These are phyloP conservation scores for Xiphophorus hellerii DNA, from an alignment of 2,113 vertebrate species.

Conservation along the genomic window DNA sequence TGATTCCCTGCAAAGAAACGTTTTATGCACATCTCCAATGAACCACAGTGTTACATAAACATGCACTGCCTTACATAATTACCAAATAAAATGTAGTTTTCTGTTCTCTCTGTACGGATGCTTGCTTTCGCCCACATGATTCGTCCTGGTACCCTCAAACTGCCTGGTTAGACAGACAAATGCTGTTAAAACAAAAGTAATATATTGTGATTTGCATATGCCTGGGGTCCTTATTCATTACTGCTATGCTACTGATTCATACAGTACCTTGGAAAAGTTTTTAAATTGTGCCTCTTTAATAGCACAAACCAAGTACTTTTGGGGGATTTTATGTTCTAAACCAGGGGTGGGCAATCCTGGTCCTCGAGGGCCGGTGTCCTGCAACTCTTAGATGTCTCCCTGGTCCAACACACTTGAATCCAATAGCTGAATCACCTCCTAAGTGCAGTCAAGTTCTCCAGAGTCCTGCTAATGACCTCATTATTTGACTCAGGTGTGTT, in stretches of 20 bases:
- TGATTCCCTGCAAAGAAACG: background rate
- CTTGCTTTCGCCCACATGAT: conserved; percentile 39
- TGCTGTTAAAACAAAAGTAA: background rate
- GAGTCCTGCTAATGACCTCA: too few relatives aligned
- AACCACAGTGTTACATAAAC: conserved; percentile 29
- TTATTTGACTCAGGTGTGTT: too few relatives aligned
- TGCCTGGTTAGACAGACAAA: conserved; percentile 1
- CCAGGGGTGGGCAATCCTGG: too few relatives aligned
- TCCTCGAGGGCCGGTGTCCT: too few relatives aligned
- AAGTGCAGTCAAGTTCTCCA: too few relatives aligned
- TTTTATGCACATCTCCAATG: background rate
- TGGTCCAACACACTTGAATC: too few relatives aligned
- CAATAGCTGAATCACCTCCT: too few relatives aligned
- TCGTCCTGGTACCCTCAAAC: conserved; percentile 4
- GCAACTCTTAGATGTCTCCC: too few relatives aligned
- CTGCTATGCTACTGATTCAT: background rate
- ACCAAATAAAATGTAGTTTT: conserved; percentile 40
- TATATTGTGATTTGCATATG: background rate
- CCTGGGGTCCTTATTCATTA: background rate
- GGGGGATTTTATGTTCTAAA: background rate
- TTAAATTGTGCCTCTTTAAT: background rate
- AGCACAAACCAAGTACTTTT: background rate
- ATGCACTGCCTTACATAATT: conserved; percentile 43
- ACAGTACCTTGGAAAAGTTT: background rate
- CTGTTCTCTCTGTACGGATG: conserved; percentile 8